phyloP scores from a whole-genome alignment of 2,797 vertebrate genomes.

The Cygnus olor region DNA sequence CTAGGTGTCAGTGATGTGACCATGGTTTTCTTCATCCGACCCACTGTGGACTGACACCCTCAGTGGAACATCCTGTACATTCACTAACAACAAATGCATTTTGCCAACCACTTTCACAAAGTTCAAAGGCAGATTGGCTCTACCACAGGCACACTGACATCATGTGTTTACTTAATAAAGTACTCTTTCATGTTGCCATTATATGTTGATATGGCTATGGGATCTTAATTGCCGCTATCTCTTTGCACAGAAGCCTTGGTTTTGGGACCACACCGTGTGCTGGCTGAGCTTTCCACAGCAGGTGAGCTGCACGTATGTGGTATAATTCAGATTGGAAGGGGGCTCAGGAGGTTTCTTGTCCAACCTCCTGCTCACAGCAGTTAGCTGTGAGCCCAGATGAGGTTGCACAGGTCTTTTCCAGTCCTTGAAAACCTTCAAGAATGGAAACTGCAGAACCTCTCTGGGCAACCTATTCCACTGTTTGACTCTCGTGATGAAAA shows the following conservation, averaged over 20 bases:
- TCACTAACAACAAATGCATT: background rate
- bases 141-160: background rate
- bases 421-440: background rate
- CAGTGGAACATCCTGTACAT: accelerated
- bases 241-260: constrained; percentile 84
- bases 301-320: constrained; percentile 73
- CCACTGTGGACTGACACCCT: background rate
- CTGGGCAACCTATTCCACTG: background rate
- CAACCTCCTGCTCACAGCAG: background rate
- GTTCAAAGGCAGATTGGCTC: background rate
- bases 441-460: background rate
- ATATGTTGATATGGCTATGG: accelerated
- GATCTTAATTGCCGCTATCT: background rate
- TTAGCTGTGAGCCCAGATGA: background rate
- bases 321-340: background rate
- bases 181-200: background rate
- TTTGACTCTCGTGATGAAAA: background rate
- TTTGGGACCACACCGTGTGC: constrained; percentile 84
- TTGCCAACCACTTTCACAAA: background rate
- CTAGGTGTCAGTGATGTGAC: background rate
- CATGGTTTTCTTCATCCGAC: background rate
- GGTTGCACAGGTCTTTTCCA: background rate
- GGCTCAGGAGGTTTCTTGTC: background rate
- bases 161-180: background rate
- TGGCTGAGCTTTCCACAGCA: constrained; percentile 87